Evolutionary conservation across 1,140 invertebrate genomes (phyloP).

Genomic region (Adoxophyes honmai): DNA sequence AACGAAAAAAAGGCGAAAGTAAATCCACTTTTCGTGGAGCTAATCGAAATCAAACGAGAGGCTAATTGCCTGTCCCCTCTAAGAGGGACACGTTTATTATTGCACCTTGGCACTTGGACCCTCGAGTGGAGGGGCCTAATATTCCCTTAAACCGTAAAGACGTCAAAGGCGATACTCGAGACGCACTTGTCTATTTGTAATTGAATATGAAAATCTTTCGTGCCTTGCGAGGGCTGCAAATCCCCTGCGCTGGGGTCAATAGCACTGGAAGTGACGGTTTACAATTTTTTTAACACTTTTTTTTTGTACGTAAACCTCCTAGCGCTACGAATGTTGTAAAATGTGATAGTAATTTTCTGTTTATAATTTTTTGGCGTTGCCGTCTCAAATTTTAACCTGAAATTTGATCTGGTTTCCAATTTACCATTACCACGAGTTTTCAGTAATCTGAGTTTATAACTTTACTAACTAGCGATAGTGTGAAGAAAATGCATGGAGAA

Average conservation of each 20-base stretch:
- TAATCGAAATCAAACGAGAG: constrained; percentile 14
- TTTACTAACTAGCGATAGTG: too few species aligned
- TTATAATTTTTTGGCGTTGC: too few species aligned
- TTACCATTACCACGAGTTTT: too few species aligned
- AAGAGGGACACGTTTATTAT: not conserved
- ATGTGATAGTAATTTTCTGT: too few species aligned
- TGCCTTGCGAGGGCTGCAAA: constrained; percentile 37
- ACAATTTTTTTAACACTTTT: too few species aligned
- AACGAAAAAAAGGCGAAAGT: not conserved
- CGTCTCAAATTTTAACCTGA: too few species aligned
- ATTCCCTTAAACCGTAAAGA: constrained; percentile 53
- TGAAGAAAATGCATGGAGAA: too few species aligned
- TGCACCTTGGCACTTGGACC: constrained; percentile 17
- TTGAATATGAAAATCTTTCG: constrained; percentile 74
- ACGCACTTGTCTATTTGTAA: constrained; percentile 73
- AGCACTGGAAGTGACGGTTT: not conserved
- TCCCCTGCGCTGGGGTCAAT: not conserved
- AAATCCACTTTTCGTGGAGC: not conserved
- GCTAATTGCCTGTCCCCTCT: constrained; percentile 2
- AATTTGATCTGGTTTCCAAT: too few species aligned
- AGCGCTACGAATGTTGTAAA: too few species aligned
- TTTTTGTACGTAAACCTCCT: too few species aligned
- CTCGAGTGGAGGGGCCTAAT: constrained; percentile 48
- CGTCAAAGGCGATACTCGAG: constrained; percentile 64
- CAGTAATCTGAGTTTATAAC: too few species aligned